These are phyloP conservation scores for Atrina japonica DNA, from an alignment of 2,888 invertebrate species.

Conservation along the genomic window DNA sequence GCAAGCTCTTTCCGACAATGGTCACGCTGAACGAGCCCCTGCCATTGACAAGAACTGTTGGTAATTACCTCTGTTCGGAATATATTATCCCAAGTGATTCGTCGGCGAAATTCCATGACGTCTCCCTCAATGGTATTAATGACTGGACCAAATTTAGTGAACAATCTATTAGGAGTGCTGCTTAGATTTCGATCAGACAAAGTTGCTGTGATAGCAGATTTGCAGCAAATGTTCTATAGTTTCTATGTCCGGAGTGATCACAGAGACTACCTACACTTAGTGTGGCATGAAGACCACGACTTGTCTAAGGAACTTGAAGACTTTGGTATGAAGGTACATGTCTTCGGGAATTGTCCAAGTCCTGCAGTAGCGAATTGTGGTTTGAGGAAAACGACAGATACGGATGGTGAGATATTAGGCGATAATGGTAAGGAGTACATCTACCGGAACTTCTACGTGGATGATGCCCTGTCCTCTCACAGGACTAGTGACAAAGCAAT, in stretches of 20 bases:
- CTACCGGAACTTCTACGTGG: conserved; percentile 51
- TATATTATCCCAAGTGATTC: conserved; percentile 7
- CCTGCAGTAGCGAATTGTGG: conserved; percentile 49
- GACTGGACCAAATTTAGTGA: conserved; percentile 42
- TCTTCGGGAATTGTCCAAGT: conserved; percentile 37
- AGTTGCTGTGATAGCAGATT: conserved; percentile 38
- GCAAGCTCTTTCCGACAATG: conserved; percentile 28
- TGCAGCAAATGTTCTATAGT: conserved; percentile 46
- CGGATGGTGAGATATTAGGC: not conserved
- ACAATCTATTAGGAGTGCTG: conserved; percentile 39
- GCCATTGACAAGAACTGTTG: conserved; percentile 31
- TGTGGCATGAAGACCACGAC: conserved; percentile 47
- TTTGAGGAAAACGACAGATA: conserved; percentile 39
- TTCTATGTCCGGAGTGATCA: conserved; percentile 36
- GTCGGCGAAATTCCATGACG: conserved; percentile 23
- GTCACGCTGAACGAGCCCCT: conserved; percentile 41
- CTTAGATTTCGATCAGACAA: conserved; percentile 32
- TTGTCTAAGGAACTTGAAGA: conserved; percentile 29
- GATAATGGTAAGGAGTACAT: conserved; percentile 37
- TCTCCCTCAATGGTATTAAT: conserved; percentile 38
- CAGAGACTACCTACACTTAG: conserved; percentile 41
- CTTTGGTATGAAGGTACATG: conserved; percentile 47
- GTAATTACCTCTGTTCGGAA: conserved; percentile 45
- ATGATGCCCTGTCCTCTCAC: conserved; percentile 46
- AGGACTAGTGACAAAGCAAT: conserved; percentile 28